Percentiles rank a stretch among this genome's conserved stretches.
Evolutionary conservation across 2,113 vertebrate species (phyloP).

Genomic region (Rhinoptilus africanus): DNA sequence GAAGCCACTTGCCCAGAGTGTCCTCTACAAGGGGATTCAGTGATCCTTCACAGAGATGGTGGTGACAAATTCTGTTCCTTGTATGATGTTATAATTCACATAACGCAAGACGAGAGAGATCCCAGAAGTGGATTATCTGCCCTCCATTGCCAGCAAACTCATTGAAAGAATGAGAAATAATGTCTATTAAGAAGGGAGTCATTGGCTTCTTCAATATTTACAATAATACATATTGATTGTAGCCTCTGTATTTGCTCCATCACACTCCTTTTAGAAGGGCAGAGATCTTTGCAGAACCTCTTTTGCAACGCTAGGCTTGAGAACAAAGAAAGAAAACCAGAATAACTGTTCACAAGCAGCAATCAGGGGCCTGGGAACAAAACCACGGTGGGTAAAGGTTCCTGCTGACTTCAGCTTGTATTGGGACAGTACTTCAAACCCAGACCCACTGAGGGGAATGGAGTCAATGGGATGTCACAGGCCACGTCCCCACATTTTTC

Average conservation of each 20-base stretch:
- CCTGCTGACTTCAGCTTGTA: background rate
- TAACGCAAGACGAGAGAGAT: background rate
- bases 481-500: background rate
- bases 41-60: background rate
- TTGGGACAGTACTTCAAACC: background rate
- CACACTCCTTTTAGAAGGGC: background rate
- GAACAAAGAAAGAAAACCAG: background rate
- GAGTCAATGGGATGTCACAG: background rate
- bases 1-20: background rate
- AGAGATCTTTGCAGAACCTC: background rate
- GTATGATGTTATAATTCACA: background rate
- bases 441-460: background rate
- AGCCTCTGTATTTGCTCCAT: background rate
- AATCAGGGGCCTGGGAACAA: background rate
- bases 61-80: background rate
- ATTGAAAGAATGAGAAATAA: conserved; percentile 24
- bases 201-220: conserved; percentile 3
- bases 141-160: background rate
- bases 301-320: background rate
- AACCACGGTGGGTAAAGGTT: background rate
- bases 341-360: background rate
- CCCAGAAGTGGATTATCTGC: conserved; percentile 4
- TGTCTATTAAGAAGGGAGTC: background rate
- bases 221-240: conserved; percentile 2
- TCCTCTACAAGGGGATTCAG: background rate